phyloP scores from a whole-genome alignment of 2,888 invertebrate genomes.

The Electrophaes corylata region DNA sequence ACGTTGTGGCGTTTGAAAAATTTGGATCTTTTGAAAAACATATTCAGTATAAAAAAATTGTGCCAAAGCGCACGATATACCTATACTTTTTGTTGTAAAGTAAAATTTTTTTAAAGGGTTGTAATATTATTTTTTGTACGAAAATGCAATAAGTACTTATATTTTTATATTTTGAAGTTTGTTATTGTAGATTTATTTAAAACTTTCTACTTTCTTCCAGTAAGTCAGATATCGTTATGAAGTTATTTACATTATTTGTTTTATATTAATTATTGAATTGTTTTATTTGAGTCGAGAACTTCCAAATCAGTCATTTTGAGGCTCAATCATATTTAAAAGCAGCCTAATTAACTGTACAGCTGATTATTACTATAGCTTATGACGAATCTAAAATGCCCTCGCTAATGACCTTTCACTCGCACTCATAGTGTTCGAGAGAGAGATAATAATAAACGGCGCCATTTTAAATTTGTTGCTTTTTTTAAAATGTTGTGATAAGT shows the following conservation, averaged over 20 bases:
- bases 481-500: no score
- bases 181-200: neutral
- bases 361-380: no score
- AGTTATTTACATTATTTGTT: neutral
- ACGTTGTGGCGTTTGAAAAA: no score
- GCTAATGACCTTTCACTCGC: no score
- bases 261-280: neutral
- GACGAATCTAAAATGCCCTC: no score
- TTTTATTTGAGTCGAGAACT: neutral
- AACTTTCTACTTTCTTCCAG: neutral
- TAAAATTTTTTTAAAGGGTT: slow-evolving; percentile 6
- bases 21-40: neutral
- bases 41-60: slow-evolving; percentile 2
- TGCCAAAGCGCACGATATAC: slow-evolving; percentile 16
- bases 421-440: no score
- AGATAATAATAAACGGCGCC: no score
- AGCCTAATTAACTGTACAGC: neutral
- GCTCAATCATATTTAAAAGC: neutral
- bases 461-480: no score
- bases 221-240: neutral
- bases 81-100: no score
- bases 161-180: neutral
- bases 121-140: slow-evolving; percentile 8
- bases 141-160: neutral
- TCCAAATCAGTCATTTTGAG: neutral